Base-by-base conservation (phyloP, 2,113 vertebrate genomes). In the Melanotaenia duboulayi region DNA sequence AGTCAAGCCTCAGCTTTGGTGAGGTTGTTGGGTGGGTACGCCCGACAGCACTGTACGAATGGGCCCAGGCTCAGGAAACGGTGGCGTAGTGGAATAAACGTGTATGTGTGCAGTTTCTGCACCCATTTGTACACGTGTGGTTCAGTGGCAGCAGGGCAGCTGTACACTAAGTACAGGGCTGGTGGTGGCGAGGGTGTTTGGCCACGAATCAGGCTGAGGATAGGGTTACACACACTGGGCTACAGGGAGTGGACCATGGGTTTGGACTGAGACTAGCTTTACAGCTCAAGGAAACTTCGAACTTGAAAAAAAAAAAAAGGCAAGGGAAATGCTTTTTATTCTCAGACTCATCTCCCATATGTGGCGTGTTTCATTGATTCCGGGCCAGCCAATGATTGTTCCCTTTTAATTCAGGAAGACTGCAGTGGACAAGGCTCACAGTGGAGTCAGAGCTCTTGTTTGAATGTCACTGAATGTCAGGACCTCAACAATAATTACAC, bases 11-110 rank as follows among this genome's bases (percentile, higher is more conserved):
- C 65, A 65, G 61, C 58, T 85, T 79, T 81, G 62, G 83, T 70
- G 46, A 58, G 68, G 52, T 44, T 65, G 61, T 58, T 77, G 64
- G 68, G 74, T 86, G 78, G 86, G 81, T 79, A 76, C 71, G 72
- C 82, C 73, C 46, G 14, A 63, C 72, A 76, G 82, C 63, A 54
- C 75, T 55, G 66, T 52, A 82, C 62, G 63, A 87, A 78, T 90
- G 82, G 87, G 84, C 87, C 64, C 70, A 14, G 68, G 83, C 78
- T 87, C 84, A 91, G 91, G 90, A 93, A 93, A 89, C 71, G 65
- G 70, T 92, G 90, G 85, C 87, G 85, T 91, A 90, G 89, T 92
- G 90, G 93, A 93, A 93, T 91, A 92, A 91, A 85, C 80, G 73
- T 65, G 60, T 73, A 75, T 76, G 65, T 50, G 73, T 72, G 60